A percentile compares a stretch with the other conserved stretches of the same genome.
Conservation (phyloP, 2,888 invertebrate genomes). For the Cephus pygmeus region DNA sequence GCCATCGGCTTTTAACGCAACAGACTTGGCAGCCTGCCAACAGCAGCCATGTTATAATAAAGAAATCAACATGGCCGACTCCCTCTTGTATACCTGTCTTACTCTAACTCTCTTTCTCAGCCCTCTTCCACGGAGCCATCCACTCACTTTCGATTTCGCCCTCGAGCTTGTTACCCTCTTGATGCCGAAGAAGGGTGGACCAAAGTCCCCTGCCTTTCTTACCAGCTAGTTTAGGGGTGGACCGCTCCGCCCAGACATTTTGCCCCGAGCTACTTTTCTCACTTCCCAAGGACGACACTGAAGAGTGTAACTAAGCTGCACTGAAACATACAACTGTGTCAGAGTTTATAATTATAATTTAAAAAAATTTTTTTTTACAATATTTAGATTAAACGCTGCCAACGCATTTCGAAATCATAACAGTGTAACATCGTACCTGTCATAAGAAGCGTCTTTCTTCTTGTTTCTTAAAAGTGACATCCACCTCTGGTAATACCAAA, state of each 20-base stretch:
- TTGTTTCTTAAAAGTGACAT: too few species aligned
- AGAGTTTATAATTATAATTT: too few species aligned
- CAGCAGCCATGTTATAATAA: constrained; percentile 64
- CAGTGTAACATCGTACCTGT: too few species aligned
- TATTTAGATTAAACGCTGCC: too few species aligned
- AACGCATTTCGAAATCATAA: too few species aligned
- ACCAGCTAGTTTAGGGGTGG: constrained; percentile 59
- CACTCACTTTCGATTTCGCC: constrained; percentile 64
- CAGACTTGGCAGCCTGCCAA: constrained; percentile 57
- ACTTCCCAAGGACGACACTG: constrained; percentile 13
- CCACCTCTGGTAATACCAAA: too few species aligned
- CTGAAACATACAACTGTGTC: too few species aligned
- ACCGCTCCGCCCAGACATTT: constrained; percentile 57
- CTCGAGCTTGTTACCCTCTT: constrained; percentile 62
- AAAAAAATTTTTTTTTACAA: too few species aligned
- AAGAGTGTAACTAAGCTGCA: too few species aligned
- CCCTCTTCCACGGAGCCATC: constrained; percentile 28
- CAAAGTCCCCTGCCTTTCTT: constrained; percentile 47
- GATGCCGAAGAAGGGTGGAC: constrained; percentile 45
- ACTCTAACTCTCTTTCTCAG: constrained; percentile 29
- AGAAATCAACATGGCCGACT: constrained; percentile 64
- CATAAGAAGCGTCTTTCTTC: too few species aligned
- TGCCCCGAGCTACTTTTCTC: constrained; percentile 50
- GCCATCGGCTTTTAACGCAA: constrained; percentile 45
- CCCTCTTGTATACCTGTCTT: constrained; percentile 16